A percentile compares a stretch with the other conserved stretches of the same genome.
Conservation (phyloP, 2,113 vertebrate species). For the Callocephalon fimbriatum region DNA sequence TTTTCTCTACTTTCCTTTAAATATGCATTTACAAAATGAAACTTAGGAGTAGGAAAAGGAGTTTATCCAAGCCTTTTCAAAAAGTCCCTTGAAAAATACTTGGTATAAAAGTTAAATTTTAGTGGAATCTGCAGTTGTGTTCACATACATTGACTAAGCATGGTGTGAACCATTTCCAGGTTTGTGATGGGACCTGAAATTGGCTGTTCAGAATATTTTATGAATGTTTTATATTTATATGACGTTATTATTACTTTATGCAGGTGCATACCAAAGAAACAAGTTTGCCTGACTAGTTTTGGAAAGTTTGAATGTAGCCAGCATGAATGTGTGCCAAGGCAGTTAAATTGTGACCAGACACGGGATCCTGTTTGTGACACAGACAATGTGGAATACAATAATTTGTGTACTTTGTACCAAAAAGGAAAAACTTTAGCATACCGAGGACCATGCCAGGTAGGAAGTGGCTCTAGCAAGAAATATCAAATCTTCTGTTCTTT, state of each 20-base stretch:
- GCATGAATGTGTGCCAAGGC: slow-evolving; percentile 87
- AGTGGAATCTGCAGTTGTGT: neutral
- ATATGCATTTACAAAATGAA: neutral
- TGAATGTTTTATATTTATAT: neutral
- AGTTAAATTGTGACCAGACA: slow-evolving; percentile 83
- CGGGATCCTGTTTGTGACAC: slow-evolving; percentile 92
- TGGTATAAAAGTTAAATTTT: neutral
- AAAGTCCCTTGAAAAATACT: neutral
- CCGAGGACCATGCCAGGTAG: slow-evolving; percentile 93
- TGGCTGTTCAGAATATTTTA: neutral
- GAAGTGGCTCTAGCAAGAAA: neutral
- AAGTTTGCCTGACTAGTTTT: slow-evolving; percentile 91
- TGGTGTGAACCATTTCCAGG: neutral
- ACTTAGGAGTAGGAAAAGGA: neutral
- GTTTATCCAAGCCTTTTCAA: neutral
- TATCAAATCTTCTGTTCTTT: neutral
- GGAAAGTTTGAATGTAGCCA: slow-evolving; percentile 87
- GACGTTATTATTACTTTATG: slow-evolving; percentile 14
- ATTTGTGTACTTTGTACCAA: slow-evolving; percentile 88
- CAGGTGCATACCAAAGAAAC: slow-evolving; percentile 89
- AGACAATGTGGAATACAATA: slow-evolving; percentile 86
- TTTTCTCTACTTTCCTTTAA: neutral
- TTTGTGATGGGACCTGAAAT: neutral
- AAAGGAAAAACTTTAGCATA: slow-evolving; percentile 91
- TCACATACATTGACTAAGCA: neutral